Evolutionary conservation across 92 coral and sea anemone genomes (phyloP), one percentile per base, ranked within the genome.

Genomic region (Porites divaricata): DNA sequence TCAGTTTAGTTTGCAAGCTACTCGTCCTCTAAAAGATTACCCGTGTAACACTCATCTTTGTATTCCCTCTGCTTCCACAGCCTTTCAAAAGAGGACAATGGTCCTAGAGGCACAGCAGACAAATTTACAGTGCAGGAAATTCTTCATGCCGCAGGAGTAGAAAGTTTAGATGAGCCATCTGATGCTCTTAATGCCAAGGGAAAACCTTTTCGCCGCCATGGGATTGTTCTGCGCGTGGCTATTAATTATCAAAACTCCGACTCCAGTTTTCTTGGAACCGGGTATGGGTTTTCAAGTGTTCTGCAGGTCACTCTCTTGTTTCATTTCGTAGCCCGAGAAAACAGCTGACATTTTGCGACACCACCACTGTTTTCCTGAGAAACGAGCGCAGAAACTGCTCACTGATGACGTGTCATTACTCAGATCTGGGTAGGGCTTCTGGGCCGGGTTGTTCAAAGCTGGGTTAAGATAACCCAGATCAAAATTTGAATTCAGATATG

Each of bases 111-210:
- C 45, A 79, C 58, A 65, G 95, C 96, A 20, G 96, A 96, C 83
- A 96, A 94, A 52, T 67, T 96, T 26, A 94, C 93, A 16, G 84
- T 96, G 19, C 77, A 80, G 56, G 99, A 96, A 28, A 88, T 96
- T 70, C 91, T 94, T 17, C 76, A 67, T 8, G 99, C 99, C 20
- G 99, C 98, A n/a, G 98, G 95, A 23, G 92, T 94, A 4, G 20
- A 49, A 7, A 94, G 87, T 63, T 80, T 96, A 4, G 95, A 96
- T 41, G 79, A 90, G 67, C 67, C 81, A 2, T 96, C 99, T 5
- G 99, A 96, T 89, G 99, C 99, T 41, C 59, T 96, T 15, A 96
- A 96, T 76, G 98, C 99, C 24, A 94, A 94, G 63, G 99, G 99
- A 9, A 96, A 96, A 78, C 76, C 98, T 65, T 94, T 79, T 65